Conservation (phyloP, 2,113 vertebrate species). For the Pavo muticus region DNA sequence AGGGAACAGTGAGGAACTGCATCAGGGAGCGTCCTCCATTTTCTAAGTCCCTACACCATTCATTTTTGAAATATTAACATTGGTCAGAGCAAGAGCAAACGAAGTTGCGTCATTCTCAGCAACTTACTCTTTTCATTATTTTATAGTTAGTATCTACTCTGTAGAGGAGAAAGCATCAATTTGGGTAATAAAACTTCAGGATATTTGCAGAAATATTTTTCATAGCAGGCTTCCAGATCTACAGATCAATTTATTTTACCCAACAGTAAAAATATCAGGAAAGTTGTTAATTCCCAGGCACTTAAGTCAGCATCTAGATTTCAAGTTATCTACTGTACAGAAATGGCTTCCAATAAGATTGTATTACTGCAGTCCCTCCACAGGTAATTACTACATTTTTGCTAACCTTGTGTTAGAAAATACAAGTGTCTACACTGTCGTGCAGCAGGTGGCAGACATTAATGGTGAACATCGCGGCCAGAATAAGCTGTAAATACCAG, state of each 20-base stretch:
- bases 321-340: not conserved
- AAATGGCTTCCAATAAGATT: not conserved
- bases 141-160: not conserved
- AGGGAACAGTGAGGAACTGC: not conserved
- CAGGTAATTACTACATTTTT: not conserved
- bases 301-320: not conserved
- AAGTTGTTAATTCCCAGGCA: no score
- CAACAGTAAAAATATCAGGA: not conserved
- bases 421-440: no score
- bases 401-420: not conserved
- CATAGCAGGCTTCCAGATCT: not conserved
- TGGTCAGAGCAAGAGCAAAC: not conserved
- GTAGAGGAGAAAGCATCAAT: fast-evolving
- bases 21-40: not conserved
- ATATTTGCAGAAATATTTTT: not conserved
- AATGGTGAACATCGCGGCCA: not conserved
- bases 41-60: not conserved
- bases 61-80: not conserved
- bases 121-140: not conserved
- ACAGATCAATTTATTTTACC: not conserved
- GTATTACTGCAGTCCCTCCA: not conserved
- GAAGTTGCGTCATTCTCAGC: not conserved
- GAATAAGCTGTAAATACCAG: not conserved
- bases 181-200: not conserved
- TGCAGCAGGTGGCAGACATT: not conserved